phyloP scores from a whole-genome alignment of 1,140 invertebrate species.

The Heliothis virescens region DNA sequence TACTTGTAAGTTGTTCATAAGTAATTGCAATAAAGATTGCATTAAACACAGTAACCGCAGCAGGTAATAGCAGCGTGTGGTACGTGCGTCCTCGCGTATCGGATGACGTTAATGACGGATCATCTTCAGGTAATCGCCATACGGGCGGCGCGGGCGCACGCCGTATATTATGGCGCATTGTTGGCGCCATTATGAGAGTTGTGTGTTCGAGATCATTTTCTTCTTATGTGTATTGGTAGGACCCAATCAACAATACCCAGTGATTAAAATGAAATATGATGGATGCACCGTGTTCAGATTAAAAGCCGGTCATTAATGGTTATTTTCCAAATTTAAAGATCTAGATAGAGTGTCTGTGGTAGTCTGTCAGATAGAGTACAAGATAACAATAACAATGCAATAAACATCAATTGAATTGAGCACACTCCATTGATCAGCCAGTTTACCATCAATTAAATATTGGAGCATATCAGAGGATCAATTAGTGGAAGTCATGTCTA shows the following conservation, averaged over 20 bases:
- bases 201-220: neutral
- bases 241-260: neutral
- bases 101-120: neutral
- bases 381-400: neutral
- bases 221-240: neutral
- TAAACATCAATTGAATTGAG: constrained; percentile 14
- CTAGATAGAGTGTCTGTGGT: neutral
- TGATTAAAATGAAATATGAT: no score
- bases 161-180: neutral
- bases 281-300: no score
- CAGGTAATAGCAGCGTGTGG: neutral
- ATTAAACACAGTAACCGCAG: neutral
- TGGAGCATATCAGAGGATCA: constrained; percentile 7
- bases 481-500: constrained; percentile 11
- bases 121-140: neutral
- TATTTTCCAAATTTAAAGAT: no score
- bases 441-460: constrained; percentile 17
- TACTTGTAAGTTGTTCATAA: neutral
- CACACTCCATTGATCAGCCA: neutral
- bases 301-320: no score
- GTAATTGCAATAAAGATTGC: neutral
- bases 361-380: neutral
- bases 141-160: neutral
- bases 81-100: neutral
- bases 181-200: neutral